These are phyloP conservation scores for Minunthozetes semirufus DNA, from an alignment of 2,888 invertebrate species.

Conservation along the genomic window DNA sequence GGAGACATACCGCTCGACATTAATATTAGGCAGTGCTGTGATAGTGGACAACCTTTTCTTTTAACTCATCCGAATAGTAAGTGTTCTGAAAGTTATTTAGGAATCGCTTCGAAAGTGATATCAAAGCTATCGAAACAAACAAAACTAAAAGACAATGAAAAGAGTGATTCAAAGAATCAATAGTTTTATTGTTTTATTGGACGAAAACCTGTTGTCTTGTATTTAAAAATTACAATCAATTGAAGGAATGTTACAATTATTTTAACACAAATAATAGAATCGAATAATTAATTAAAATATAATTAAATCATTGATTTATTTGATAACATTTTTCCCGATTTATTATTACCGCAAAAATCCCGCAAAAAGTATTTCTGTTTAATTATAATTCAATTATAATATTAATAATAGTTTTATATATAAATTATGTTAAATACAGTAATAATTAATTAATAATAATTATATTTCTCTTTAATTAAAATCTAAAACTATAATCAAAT, in stretches of 20 bases:
- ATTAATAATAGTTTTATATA: neutral
- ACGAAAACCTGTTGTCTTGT: neutral
- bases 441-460: too few relatives aligned
- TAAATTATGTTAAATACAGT: conserved; percentile 25
- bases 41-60: conserved; percentile 68
- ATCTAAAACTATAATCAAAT: neutral
- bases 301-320: neutral
- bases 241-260: conserved; percentile 21
- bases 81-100: conserved; percentile 25
- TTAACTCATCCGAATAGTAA: conserved; percentile 46
- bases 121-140: conserved; percentile 18
- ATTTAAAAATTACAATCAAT: neutral
- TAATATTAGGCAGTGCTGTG: conserved; percentile 62
- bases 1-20: conserved; percentile 66
- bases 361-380: neutral
- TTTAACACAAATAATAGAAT: neutral
- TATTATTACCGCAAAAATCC: conserved; percentile 15
- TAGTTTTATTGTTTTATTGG: neutral
- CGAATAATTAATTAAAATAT: neutral
- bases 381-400: neutral
- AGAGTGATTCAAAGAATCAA: conserved; percentile 10
- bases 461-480: conserved; percentile 6
- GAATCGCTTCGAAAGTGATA: conserved; percentile 23
- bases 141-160: too few relatives aligned
- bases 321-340: neutral